A percentile compares a stretch with the other conserved stretches of the same genome.
phyloP scores from a whole-genome alignment of 2,888 invertebrate species.

The Harpagoxenus sublaevis region DNA sequence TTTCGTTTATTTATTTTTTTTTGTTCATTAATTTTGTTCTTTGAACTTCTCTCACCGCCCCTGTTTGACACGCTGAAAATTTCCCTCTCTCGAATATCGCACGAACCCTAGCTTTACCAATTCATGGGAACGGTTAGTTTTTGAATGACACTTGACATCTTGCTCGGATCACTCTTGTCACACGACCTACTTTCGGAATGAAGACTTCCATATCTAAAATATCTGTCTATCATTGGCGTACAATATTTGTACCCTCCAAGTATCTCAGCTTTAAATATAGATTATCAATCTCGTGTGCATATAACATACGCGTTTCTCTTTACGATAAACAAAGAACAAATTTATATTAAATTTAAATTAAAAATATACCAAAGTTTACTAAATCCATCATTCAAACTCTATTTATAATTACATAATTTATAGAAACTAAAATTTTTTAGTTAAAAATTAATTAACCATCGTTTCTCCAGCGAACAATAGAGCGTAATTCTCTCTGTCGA shows the following conservation, averaged over 20 bases:
- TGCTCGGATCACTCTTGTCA: conserved; percentile 32
- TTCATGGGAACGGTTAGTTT: conserved; percentile 44
- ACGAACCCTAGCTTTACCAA: conserved; percentile 48
- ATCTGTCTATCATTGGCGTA: conserved; percentile 27
- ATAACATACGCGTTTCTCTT: neutral
- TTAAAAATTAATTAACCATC: neutral
- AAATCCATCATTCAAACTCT: neutral
- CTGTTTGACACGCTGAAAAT: conserved; percentile 37
- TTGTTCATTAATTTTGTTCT: conserved; percentile 1
- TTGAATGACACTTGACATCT: conserved; percentile 52
- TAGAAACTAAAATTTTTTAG: neutral
- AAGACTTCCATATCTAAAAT: conserved; percentile 40
- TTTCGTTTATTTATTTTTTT: neutral
- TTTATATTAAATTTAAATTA: neutral
- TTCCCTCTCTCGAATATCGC: conserved; percentile 39
- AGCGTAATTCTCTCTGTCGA: neutral
- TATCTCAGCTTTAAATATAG: neutral
- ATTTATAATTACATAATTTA: neutral
- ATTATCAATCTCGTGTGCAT: neutral
- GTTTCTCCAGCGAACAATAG: neutral
- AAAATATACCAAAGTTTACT: neutral
- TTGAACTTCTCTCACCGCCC: conserved; percentile 13
- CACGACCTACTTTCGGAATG: conserved; percentile 46
- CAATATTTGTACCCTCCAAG: conserved; percentile 1
- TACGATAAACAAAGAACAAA: neutral